A percentile compares a stretch with the other conserved stretches of the same genome.
These are phyloP conservation scores for Hexactinellida sp. DNA, from an alignment of 37 sponge, comb jelly and placozoan genomes.

Conservation along the genomic window DNA sequence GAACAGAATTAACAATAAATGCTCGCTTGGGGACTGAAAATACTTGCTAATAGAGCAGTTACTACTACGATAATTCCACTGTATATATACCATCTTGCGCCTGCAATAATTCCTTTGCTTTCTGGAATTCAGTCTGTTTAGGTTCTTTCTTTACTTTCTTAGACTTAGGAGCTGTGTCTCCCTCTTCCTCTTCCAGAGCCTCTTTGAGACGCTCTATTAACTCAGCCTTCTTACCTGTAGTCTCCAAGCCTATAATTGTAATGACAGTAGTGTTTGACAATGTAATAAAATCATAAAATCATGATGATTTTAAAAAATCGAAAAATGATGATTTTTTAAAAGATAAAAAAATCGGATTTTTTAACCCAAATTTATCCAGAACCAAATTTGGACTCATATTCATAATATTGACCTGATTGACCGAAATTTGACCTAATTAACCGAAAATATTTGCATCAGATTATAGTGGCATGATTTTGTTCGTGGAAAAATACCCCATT, in stretches of 20 bases:
- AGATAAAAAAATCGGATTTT: not conserved
- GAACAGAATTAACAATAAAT: too few relatives aligned
- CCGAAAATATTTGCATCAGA: too few relatives aligned
- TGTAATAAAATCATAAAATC: not conserved
- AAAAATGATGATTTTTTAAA: not conserved
- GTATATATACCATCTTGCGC: not conserved
- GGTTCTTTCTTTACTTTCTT: constrained; percentile 19
- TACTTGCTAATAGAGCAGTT: too few relatives aligned
- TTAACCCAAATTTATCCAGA: not conserved
- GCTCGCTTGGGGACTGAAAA: too few relatives aligned
- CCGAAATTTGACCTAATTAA: too few relatives aligned
- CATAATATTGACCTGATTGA: too few relatives aligned
- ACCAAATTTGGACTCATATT: too few relatives aligned
- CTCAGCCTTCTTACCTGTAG: constrained; percentile 60
- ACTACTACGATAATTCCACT: too few relatives aligned
- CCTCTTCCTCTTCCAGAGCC: constrained; percentile 18
- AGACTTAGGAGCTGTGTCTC: constrained; percentile 25
- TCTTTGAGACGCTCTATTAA: constrained; percentile 41
- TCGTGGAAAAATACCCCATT: too few relatives aligned
- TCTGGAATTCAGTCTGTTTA: constrained; percentile 43
- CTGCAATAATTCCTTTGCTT: constrained; percentile 26
- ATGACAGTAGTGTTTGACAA: too few relatives aligned
- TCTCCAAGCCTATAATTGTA: constrained; percentile 29
- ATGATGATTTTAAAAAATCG: not conserved
- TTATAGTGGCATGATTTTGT: too few relatives aligned